phyloP scores from a whole-genome alignment of 1,140 invertebrate species.

The Bombus impatiens region DNA sequence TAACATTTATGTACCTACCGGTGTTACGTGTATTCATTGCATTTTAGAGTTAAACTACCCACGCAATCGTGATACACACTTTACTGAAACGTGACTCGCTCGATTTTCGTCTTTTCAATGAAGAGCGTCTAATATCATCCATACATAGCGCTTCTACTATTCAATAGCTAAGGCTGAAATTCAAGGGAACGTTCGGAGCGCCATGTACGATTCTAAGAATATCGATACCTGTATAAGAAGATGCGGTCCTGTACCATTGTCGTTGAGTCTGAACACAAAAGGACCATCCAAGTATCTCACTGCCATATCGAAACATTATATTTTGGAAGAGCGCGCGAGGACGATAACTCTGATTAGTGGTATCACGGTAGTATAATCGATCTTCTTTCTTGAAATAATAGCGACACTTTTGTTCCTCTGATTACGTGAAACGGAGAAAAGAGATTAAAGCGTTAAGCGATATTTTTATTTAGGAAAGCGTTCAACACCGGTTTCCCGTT shows the following conservation, averaged over 20 bases:
- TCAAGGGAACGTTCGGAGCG: not conserved
- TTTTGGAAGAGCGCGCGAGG: not conserved
- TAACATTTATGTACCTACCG: slow-evolving; percentile 17
- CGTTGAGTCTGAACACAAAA: slow-evolving; percentile 89
- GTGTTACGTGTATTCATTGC: slow-evolving; percentile 7
- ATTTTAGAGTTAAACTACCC: not conserved
- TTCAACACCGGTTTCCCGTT: not conserved
- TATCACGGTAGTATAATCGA: not conserved
- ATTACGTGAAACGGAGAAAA: not conserved
- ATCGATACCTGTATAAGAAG: slow-evolving; percentile 86
- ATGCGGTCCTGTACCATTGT: slow-evolving; percentile 89
- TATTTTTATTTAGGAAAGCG: not conserved
- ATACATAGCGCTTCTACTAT: not conserved
- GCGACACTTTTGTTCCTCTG: not conserved
- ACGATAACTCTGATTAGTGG: not conserved
- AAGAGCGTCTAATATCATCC: not conserved
- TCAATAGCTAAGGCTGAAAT: not conserved
- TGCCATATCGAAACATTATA: slow-evolving; percentile 65
- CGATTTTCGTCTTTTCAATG: not conserved
- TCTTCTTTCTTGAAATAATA: not conserved
- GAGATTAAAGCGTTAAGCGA: not conserved
- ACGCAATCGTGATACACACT: not conserved
- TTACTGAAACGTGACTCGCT: not conserved
- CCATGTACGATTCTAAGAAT: not conserved
- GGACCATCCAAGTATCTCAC: slow-evolving; percentile 83